phyloP scores from a whole-genome alignment of 1,140 invertebrate genomes.

The Whitmania pigra region DNA sequence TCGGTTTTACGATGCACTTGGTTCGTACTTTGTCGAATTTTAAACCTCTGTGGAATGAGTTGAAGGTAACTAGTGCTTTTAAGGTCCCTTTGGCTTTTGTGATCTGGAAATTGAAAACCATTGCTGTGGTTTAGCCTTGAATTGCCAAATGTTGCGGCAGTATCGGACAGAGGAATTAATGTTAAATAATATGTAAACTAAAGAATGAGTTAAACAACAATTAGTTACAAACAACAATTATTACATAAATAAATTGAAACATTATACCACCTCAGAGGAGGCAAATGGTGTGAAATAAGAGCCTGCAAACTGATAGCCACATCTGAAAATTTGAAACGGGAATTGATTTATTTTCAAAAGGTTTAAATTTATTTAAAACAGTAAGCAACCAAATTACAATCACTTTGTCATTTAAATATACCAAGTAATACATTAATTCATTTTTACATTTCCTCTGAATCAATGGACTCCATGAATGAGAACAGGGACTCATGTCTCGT shows the following conservation, averaged over 20 bases:
- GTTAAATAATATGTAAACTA: too few relatives aligned
- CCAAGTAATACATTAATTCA: neutral
- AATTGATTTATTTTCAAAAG: too few relatives aligned
- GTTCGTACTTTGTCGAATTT: slow-evolving; percentile 29
- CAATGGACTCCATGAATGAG: neutral
- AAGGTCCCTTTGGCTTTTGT: neutral
- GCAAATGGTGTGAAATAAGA: too few relatives aligned
- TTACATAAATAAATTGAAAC: too few relatives aligned
- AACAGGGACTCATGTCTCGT: neutral
- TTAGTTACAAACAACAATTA: too few relatives aligned
- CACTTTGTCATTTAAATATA: neutral
- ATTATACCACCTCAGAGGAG: too few relatives aligned
- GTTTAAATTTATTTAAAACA: neutral
- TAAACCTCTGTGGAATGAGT: slow-evolving; percentile 27
- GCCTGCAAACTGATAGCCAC: too few relatives aligned
- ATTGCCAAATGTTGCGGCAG: too few relatives aligned
- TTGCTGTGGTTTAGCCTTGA: neutral
- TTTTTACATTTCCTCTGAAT: neutral
- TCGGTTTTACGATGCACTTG: slow-evolving; percentile 36
- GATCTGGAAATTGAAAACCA: neutral
- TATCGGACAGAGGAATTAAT: too few relatives aligned
- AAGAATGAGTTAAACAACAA: too few relatives aligned
- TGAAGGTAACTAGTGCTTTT: neutral
- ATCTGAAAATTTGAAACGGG: too few relatives aligned
- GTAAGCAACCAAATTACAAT: neutral